Evolutionary conservation across 1,140 invertebrate species (phyloP), one percentile per base, ranked within the genome.

Genomic region (Pentalonia nigronervosa): DNA sequence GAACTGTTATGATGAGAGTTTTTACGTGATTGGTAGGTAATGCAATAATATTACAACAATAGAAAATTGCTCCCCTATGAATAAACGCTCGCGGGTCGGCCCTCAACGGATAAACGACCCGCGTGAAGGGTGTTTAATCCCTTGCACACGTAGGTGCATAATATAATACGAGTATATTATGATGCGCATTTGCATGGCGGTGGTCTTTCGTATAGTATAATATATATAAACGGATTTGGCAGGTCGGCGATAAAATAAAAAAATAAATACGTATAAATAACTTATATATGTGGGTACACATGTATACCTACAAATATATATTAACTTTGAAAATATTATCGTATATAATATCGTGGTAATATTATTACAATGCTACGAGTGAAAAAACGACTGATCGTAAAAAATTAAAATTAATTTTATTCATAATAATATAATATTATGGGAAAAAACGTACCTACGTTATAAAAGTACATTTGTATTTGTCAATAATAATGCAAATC

Each of bases 1-100:
- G n/a, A 36, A 83, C 21, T 36, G 17, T n/a, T 23, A 11, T 30
- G 23, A 48, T 34, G 47, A 48, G 47, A 50, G 34, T 34, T 48
- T 34, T 50, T 87, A 87, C 11, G 45, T 30, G 48, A 89, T 89
- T 89, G 88, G 88, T 89, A 56, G 48, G 56, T 56, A 53, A 89
- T 34, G 50, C 23, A 36, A 89, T 56, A 89, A 89, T 41, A 56
- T 14, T 7, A 89, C 36, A 23, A 89, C 48, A 53, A 89, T 36
- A 25, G 50, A 20, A 56, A 53, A 89, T 56, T 23, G 48, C 1
- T 89, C 50, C 34, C 88, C 88, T 87, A 87, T 53, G 50, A 7
- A 53, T 86, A 47, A n/a, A 76, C 14, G 60, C n/a, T 4, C 84
- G 45, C 9, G 86, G 30, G 47, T n/a, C 30, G 86, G 47, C 86